Evolutionary conservation across 2,797 vertebrate species (phyloP).

Genomic region (Dicrostonyx torquatus): DNA sequence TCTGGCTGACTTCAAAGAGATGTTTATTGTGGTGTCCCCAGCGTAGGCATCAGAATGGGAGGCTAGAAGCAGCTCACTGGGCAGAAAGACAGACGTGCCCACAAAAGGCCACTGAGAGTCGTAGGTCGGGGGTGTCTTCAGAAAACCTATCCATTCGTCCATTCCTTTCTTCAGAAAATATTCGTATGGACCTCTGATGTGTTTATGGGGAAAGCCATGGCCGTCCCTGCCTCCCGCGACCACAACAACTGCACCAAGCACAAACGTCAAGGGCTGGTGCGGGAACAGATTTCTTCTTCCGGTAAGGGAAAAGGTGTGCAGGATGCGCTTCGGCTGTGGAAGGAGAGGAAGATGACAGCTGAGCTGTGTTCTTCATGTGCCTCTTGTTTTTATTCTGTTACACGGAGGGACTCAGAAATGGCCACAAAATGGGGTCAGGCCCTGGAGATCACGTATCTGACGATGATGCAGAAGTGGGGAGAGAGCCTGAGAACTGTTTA

Average conservation of each 20-base stretch:
- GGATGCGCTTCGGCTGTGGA: background rate
- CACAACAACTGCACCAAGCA: background rate
- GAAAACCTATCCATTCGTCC: background rate
- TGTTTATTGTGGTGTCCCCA: slow-evolving; percentile 56
- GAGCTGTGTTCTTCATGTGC: background rate
- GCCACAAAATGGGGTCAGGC: background rate
- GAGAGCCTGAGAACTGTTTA: background rate
- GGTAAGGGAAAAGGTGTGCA: background rate
- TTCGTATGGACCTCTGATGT: background rate
- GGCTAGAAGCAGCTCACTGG: background rate
- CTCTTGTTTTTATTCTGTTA: background rate
- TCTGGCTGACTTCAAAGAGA: slow-evolving; percentile 69
- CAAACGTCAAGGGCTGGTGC: background rate
- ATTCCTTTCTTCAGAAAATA: background rate
- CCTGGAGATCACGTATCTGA: background rate
- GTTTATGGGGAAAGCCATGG: fast-evolving
- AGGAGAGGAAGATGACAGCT: background rate
- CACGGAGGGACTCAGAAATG: background rate
- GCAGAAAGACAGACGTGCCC: background rate
- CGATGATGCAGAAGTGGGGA: background rate
- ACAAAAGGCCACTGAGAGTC: background rate
- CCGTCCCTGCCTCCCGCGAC: background rate
- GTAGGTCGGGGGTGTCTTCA: background rate
- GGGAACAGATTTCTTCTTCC: background rate
- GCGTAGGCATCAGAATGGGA: background rate